These are phyloP conservation scores for Gracilinanus agilis DNA, from an alignment of 2,113 vertebrate genomes.

Conservation along the genomic window DNA sequence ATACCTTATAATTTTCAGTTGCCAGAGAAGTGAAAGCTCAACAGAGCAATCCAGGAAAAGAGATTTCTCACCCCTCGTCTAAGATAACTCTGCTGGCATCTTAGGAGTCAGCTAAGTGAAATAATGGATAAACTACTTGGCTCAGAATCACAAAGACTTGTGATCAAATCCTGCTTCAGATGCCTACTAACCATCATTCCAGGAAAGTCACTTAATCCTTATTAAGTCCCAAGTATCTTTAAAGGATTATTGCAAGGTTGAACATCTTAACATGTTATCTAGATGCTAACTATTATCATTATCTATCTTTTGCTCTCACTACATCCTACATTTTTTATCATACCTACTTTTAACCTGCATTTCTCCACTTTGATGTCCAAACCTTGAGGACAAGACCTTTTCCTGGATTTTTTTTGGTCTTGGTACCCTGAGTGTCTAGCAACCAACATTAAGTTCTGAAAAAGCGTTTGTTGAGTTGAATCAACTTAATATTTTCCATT, in stretches of 20 bases:
- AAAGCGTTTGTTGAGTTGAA: slow-evolving; percentile 49
- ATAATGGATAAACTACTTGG: background rate
- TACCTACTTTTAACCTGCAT: background rate
- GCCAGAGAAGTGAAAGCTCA: background rate
- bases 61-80: background rate
- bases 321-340: background rate
- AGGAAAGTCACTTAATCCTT: background rate
- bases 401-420: background rate
- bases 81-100: background rate
- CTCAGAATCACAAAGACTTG: background rate
- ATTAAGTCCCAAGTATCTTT: no score
- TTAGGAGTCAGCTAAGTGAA: background rate
- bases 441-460: slow-evolving; percentile 60
- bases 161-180: background rate
- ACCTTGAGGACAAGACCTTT: background rate
- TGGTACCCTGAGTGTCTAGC: background rate
- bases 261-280: background rate
- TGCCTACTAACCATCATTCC: background rate
- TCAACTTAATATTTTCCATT: slow-evolving; percentile 61
- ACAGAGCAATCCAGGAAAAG: background rate
- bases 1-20: slow-evolving; percentile 30
- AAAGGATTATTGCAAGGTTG: background rate
- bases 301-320: background rate
- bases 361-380: background rate
- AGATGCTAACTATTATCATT: background rate